Evolutionary conservation across 2,888 invertebrate genomes (phyloP).

Genomic region (Chrysolina americana): DNA sequence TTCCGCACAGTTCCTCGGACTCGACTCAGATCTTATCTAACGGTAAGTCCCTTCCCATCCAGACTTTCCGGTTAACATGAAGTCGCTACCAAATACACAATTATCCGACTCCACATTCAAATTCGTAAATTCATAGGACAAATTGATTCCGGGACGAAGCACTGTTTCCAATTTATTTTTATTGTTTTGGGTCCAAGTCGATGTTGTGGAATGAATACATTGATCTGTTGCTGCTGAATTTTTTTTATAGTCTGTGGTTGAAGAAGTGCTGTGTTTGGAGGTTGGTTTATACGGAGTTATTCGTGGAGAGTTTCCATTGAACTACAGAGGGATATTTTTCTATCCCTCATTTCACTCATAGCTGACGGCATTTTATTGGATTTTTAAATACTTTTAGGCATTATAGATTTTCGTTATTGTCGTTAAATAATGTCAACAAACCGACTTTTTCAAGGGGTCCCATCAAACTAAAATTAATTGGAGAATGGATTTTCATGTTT

Average conservation of each 20-base stretch:
- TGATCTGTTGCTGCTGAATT: conserved; percentile 32
- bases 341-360: too few species aligned
- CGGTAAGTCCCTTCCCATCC: conserved; percentile 12
- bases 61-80: conserved; percentile 13
- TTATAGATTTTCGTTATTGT: too few species aligned
- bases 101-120: conserved; percentile 22
- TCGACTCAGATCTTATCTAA: conserved; percentile 9
- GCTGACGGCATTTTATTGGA: too few species aligned
- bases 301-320: too few species aligned
- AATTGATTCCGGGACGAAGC: conserved; percentile 20
- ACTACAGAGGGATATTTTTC: too few species aligned
- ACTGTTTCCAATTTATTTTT: conserved; percentile 27
- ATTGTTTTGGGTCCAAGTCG: conserved; percentile 24
- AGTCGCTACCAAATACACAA: conserved; percentile 19
- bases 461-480: too few species aligned
- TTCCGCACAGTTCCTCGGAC: not conserved
- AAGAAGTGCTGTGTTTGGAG: not conserved
- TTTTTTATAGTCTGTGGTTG: conserved; percentile 23
- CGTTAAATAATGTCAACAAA: too few species aligned
- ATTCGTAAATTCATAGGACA: conserved; percentile 23
- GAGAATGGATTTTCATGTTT: too few species aligned
- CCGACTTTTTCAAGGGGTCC: too few species aligned
- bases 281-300: not conserved
- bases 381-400: too few species aligned
- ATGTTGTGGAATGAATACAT: conserved; percentile 34